phyloP scores from a whole-genome alignment of 2,797 vertebrate genomes.

The Sciaenops ocellatus region DNA sequence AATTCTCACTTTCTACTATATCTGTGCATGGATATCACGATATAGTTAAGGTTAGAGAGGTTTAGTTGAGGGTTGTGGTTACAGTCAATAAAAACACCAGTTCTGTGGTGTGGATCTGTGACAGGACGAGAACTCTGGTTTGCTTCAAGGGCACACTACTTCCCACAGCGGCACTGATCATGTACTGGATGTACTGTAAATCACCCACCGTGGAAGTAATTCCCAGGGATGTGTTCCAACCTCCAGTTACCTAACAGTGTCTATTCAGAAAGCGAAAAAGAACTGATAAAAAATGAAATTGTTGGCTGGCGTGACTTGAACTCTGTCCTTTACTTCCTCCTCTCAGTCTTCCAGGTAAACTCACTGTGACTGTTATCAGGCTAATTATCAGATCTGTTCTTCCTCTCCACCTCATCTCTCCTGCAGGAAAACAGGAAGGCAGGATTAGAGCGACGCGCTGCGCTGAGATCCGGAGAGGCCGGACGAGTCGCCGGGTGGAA shows the following conservation, averaged over 20 bases:
- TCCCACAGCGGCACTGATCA: not conserved
- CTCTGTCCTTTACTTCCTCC: constrained; percentile 15
- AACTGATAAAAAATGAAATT: not conserved
- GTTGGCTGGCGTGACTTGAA: not conserved
- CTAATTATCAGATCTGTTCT: constrained; percentile 70
- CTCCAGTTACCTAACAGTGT: not conserved
- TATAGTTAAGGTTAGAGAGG: not conserved
- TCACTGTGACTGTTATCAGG: constrained; percentile 62
- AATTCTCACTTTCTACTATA: not conserved
- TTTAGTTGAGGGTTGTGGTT: not conserved
- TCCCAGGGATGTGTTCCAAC: not conserved
- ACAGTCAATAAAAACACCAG: not conserved
- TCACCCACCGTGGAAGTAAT: not conserved
- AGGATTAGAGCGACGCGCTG: constrained; percentile 83
- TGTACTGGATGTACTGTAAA: not conserved
- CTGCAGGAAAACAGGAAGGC: constrained; percentile 86
- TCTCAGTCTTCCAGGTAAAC: constrained; percentile 55
- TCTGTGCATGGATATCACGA: not conserved
- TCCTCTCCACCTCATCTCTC: constrained; percentile 73
- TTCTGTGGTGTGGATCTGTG: not conserved
- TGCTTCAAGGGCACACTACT: not conserved
- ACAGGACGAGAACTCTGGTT: too few species aligned
- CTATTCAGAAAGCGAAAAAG: not conserved
- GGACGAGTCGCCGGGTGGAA: constrained; percentile 72
- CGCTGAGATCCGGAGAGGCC: constrained; percentile 82